Evolutionary conservation across 1,140 invertebrate species (phyloP).

Genomic region (Lysiphlebus fabarum): DNA sequence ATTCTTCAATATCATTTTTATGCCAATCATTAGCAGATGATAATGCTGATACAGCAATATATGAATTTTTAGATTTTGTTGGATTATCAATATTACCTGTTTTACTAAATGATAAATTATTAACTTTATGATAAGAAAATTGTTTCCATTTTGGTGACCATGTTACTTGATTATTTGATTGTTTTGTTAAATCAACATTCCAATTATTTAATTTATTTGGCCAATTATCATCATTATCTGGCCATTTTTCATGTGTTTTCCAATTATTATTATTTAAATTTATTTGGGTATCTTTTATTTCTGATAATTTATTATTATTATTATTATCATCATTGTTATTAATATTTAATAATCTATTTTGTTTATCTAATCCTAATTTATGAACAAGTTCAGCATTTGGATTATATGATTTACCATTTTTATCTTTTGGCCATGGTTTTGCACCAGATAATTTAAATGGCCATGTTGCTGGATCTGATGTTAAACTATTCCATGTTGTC

Average conservation of each 20-base stretch:
- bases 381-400: constrained; percentile 45
- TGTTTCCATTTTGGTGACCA: constrained; percentile 48
- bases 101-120: constrained; percentile 37
- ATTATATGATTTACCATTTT: constrained; percentile 47
- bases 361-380: constrained; percentile 43
- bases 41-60: constrained; percentile 46
- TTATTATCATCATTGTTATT: constrained; percentile 10
- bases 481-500: constrained; percentile 48
- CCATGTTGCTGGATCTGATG: constrained; percentile 48
- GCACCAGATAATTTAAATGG: constrained; percentile 43
- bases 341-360: constrained; percentile 25
- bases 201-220: constrained; percentile 37
- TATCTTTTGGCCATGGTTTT: constrained; percentile 49
- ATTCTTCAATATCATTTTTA: constrained; percentile 43
- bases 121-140: constrained; percentile 48
- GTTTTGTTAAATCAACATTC: constrained; percentile 32
- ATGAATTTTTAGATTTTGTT: constrained; percentile 39
- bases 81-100: constrained; percentile 34
- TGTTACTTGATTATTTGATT: constrained; percentile 27
- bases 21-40: constrained; percentile 42
- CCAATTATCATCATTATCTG: constrained; percentile 23
- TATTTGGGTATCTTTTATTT: not conserved
- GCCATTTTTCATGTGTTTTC: constrained; percentile 28
- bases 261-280: constrained; percentile 11
- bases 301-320: not conserved